Percentiles rank a stretch among this genome's conserved stretches.
Conservation (phyloP, 2,113 vertebrate genomes). For the Monarcha castaneiventris region DNA sequence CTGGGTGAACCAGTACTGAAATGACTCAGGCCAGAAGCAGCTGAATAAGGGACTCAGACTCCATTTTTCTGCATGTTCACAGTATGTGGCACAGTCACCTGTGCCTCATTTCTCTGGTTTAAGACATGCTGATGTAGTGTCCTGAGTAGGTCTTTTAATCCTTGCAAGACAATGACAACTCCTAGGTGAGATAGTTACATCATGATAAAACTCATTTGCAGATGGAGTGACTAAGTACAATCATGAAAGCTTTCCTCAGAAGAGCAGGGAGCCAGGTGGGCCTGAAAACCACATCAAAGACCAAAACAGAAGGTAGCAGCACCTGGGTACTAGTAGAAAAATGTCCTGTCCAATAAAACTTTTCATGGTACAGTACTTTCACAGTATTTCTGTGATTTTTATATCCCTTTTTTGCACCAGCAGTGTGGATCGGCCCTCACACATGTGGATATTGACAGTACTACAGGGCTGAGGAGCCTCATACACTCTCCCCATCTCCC, state of each 20-base stretch:
- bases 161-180: fast-evolving
- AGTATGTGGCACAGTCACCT: fast-evolving
- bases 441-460: neutral
- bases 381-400: neutral
- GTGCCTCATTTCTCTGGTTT: neutral
- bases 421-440: neutral
- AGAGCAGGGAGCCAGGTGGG: neutral
- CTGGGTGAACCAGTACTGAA: neutral
- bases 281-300: neutral
- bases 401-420: neutral
- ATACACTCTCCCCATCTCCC: neutral
- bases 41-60: neutral
- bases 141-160: neutral
- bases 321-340: neutral
- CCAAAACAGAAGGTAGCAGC: neutral
- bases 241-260: neutral
- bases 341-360: neutral
- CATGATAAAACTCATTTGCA: neutral
- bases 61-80: fast-evolving
- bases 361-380: neutral
- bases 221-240: neutral
- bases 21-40: neutral
- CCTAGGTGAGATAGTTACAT: neutral
- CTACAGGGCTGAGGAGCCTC: neutral
- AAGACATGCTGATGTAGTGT: fast-evolving